Evolutionary conservation across 2,113 vertebrate genomes (phyloP), one percentile per base, ranked within the genome.

Genomic region (Nannobrachium achirus): DNA sequence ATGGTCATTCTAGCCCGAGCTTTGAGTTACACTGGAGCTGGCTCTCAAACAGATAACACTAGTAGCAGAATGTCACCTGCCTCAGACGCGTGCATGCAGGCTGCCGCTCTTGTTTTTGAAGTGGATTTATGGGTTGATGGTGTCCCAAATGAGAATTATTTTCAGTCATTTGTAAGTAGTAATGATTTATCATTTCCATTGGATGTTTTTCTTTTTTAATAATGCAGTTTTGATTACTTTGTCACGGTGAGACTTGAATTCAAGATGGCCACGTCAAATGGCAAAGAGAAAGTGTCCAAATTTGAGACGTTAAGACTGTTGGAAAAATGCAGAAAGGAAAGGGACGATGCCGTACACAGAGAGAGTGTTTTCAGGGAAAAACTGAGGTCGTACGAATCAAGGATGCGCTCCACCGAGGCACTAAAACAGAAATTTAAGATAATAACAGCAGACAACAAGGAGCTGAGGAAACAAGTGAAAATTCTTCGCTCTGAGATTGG

Each of bases 1-100:
- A 89, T 90, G 92, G 93, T 93, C 88, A 93, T 93, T 91, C 90
- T 91, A 94, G 89, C 90, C 90, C 76, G 62, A 88, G 92, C 91
- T 88, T 94, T 90, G 87, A 86, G 84, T 94, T 93, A 93, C 92
- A 93, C 77, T 18, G 59, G 68, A 76, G 77, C 63, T 69, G 66
- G 62, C 76, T 80, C 72, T 84, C 85, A 61, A 76, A 82, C 66
- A 63, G 80, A 84, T 83, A 89, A 88, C 76, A 61, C 83, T 66
- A 13, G 59, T 46, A 63, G 66, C 80, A 55, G 51, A 72, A 88
- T 86, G 85, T 76, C 88, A 83, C 76, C 68, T 56, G 79, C 78
- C 50, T 77, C 80, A 81, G 82, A 80, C 66, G 63, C 56, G 41
- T 51, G 7, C 51, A 66, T 65, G 66, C 62, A 69, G 53, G 25